Evolutionary conservation across 2,888 invertebrate species (phyloP).

Genomic region (Tetanocera ferruginea): DNA sequence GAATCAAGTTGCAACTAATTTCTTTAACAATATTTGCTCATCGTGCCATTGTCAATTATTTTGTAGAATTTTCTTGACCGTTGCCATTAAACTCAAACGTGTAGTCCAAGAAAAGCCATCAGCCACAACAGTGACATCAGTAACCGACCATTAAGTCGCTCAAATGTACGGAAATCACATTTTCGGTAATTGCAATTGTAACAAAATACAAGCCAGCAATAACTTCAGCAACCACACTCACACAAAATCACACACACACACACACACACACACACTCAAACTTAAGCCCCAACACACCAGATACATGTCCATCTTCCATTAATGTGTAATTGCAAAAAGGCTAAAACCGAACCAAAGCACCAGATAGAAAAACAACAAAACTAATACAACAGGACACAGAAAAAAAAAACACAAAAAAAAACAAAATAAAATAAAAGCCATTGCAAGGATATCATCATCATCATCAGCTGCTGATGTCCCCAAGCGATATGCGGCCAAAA

Average conservation of each 20-base stretch:
- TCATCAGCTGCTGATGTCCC: constrained; percentile 29
- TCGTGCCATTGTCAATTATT: background rate
- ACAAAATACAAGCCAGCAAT: constrained; percentile 7
- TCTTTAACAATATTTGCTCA: too few species aligned
- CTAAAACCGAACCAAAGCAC: background rate
- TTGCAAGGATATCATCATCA: constrained; percentile 1
- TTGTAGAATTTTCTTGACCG: constrained; percentile 31
- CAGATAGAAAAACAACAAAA: constrained; percentile 46
- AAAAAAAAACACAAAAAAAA: constrained; percentile 33
- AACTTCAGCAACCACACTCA: constrained; percentile 8
- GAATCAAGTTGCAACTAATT: too few species aligned
- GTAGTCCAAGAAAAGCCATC: constrained; percentile 42
- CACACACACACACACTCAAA: background rate
- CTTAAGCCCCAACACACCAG: background rate
- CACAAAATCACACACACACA: background rate
- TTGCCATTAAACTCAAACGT: constrained; percentile 43
- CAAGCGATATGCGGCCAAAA: constrained; percentile 29
- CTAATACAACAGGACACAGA: constrained; percentile 21
- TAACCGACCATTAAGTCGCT: constrained; percentile 53
- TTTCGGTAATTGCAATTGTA: constrained; percentile 32
- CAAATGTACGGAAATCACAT: constrained; percentile 57
- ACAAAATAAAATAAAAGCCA: background rate
- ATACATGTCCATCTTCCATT: constrained; percentile 57
- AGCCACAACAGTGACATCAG: constrained; percentile 27
- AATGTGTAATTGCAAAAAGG: constrained; percentile 53